These are phyloP conservation scores for Helicoverpa assulta DNA, from an alignment of 2,888 invertebrate genomes.

Conservation along the genomic window DNA sequence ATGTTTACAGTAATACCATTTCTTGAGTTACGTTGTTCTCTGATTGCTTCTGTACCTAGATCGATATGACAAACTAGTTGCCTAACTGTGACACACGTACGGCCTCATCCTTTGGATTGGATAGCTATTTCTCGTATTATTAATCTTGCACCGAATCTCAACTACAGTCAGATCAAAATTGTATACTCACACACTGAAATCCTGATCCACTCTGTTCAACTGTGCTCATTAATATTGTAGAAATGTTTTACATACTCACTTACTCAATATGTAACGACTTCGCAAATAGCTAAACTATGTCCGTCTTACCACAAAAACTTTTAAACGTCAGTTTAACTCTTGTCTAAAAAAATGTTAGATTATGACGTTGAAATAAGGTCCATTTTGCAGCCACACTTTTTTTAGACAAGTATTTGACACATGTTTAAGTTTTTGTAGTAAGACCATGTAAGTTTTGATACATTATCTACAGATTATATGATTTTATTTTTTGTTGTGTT, in stretches of 20 bases:
- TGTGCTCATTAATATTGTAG: neutral
- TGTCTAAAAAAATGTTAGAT: too few species aligned
- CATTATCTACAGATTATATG: too few species aligned
- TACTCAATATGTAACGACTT: neutral
- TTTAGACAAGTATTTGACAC: too few species aligned
- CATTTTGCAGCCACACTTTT: too few species aligned
- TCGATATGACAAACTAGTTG: conserved; percentile 35
- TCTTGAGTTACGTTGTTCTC: neutral
- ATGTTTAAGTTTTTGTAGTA: too few species aligned
- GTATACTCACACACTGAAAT: neutral
- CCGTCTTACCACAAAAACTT: too few species aligned
- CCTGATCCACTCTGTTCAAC: neutral
- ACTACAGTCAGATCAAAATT: neutral
- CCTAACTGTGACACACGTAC: conserved; percentile 18
- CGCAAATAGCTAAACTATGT: too few species aligned
- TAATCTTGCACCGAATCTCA: conserved; percentile 20
- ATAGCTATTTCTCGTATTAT: conserved; percentile 20
- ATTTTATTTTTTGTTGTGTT: neutral
- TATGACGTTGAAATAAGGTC: too few species aligned
- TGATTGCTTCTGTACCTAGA: conserved; percentile 32
- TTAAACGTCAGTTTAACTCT: too few species aligned
- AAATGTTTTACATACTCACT: neutral
- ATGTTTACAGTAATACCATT: neutral
- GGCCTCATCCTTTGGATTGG: conserved; percentile 27
- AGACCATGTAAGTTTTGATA: too few species aligned